phyloP scores from a whole-genome alignment of 2,888 invertebrate species.

The Brenthis daphne region DNA sequence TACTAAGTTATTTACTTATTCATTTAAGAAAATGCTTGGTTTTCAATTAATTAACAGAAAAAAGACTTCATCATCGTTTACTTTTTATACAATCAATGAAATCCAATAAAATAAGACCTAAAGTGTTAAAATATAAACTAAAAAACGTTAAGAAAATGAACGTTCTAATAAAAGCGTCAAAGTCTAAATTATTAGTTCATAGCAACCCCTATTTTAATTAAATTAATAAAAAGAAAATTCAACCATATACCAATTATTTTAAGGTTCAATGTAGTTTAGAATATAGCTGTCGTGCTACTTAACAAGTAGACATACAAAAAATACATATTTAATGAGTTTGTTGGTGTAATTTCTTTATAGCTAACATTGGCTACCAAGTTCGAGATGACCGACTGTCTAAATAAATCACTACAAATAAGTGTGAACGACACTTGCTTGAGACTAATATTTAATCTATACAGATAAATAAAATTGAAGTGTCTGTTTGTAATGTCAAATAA shows the following conservation, averaged over 20 bases:
- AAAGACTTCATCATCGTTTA: background rate
- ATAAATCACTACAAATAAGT: background rate
- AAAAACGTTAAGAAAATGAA: background rate
- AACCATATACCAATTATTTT: background rate
- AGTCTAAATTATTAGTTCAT: background rate
- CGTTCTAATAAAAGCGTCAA: background rate
- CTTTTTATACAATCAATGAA: background rate
- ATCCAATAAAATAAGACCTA: slow-evolving; percentile 2
- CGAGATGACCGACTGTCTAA: background rate
- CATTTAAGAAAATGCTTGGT: slow-evolving; percentile 1
- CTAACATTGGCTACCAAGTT: slow-evolving; percentile 14
- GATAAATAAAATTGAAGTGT: no score
- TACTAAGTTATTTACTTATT: background rate
- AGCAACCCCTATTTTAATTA: background rate
- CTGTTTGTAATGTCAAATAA: no score
- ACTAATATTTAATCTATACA: no score
- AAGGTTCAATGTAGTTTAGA: slow-evolving; percentile 1
- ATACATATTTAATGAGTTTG: slow-evolving; percentile 24
- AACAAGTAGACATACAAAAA: slow-evolving; percentile 26
- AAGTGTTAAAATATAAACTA: background rate
- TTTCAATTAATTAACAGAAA: slow-evolving; percentile 1
- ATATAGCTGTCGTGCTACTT: background rate
- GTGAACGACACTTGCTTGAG: no score
- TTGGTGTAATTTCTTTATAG: slow-evolving; percentile 22
- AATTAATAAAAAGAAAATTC: background rate